Conservation (phyloP, 1,140 invertebrate genomes). For the Pemphigus obesinymphae region DNA sequence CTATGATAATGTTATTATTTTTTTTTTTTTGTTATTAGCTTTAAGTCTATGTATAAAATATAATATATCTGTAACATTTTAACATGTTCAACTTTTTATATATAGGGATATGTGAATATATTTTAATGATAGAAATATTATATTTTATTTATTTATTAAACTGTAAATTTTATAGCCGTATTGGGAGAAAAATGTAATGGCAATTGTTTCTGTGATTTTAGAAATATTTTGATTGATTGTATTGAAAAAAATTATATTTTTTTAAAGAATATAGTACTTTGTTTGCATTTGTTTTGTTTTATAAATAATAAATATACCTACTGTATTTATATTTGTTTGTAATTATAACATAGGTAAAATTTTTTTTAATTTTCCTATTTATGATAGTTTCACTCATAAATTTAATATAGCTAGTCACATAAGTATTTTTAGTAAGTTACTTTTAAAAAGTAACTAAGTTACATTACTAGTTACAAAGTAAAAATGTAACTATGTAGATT, state of each 20-base stretch:
- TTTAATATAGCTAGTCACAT: no score
- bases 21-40: constrained; percentile 17
- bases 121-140: background rate
- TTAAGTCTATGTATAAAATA: background rate
- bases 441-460: no score
- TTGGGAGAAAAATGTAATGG: constrained; percentile 28
- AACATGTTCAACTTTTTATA: background rate
- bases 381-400: no score
- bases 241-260: constrained; percentile 38
- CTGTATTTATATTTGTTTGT: background rate
- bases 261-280: constrained; percentile 32
- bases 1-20: background rate
- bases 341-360: no score
- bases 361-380: no score
- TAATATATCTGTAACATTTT: background rate
- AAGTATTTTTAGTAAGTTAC: no score
- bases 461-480: no score
- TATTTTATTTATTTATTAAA: constrained; percentile 10
- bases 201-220: constrained; percentile 41
- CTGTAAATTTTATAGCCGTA: background rate
- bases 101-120: background rate
- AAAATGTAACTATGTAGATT: no score
- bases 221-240: constrained; percentile 40
- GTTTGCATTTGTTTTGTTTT: constrained; percentile 23
- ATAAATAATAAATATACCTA: background rate